phyloP scores from a whole-genome alignment of 2,888 invertebrate genomes.

The Drosophila anomelani region DNA sequence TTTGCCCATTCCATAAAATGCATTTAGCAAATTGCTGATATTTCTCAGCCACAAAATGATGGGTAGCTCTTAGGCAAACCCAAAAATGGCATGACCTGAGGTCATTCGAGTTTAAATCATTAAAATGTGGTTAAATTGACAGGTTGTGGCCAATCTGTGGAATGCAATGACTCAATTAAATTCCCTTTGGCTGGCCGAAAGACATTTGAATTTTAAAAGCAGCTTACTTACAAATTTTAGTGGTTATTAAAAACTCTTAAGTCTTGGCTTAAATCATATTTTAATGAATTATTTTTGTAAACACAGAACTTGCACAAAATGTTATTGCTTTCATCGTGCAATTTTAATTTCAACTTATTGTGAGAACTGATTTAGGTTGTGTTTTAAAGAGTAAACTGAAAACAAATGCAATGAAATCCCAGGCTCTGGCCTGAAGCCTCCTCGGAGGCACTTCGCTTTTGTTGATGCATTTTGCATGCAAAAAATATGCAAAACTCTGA shows the following conservation, averaged over 20 bases:
- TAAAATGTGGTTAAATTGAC: conserved; percentile 21
- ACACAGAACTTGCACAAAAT: not conserved
- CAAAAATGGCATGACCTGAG: conserved; percentile 48
- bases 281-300: not conserved
- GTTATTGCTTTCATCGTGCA: too few species aligned
- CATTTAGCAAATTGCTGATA: conserved; percentile 66
- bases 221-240: conserved; percentile 1
- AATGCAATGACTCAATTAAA: conserved; percentile 17
- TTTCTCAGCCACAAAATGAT: conserved; percentile 14
- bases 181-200: not conserved
- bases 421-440: conserved; percentile 7
- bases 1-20: conserved; percentile 39
- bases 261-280: not conserved
- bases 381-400: conserved; percentile 12
- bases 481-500: conserved; percentile 70
- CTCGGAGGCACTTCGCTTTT: not conserved
- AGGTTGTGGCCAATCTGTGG: conserved; percentile 21
- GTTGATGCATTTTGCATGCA: conserved; percentile 67
- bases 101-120: conserved; percentile 42
- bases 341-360: not conserved
- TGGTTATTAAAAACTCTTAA: not conserved
- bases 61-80: conserved; percentile 47
- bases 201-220: not conserved
- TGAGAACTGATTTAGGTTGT: not conserved
- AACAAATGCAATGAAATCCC: conserved; percentile 18